Conservation (phyloP, 2,888 invertebrate genomes). For the Unio delphinus region DNA sequence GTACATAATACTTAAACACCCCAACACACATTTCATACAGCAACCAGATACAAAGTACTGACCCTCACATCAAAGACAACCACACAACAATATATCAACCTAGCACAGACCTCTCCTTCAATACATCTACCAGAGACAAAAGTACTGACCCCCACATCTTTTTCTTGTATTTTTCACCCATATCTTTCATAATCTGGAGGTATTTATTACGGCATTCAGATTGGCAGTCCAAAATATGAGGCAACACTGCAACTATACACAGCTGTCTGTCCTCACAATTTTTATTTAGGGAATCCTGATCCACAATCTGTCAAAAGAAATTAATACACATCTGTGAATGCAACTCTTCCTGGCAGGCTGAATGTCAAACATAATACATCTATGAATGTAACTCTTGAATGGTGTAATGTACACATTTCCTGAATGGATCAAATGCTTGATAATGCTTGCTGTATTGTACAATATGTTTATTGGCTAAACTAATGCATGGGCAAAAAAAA, state of each 20-base stretch:
- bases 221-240: constrained; percentile 96
- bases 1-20: too few species aligned
- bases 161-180: constrained; percentile 93
- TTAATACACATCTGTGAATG: neutral
- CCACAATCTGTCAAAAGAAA: constrained; percentile 53
- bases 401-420: too few species aligned
- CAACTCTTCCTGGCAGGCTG: neutral
- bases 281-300: constrained; percentile 77
- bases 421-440: too few species aligned
- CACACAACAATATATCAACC: neutral
- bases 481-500: too few species aligned
- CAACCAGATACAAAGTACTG: too few species aligned
- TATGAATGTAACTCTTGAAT: too few species aligned
- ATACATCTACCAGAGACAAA: neutral
- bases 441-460: too few species aligned
- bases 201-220: constrained; percentile 92
- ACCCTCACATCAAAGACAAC: neutral
- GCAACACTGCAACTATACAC: constrained; percentile 92
- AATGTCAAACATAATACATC: neutral
- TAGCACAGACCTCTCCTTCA: neutral
- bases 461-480: too few species aligned
- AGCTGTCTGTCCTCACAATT: constrained; percentile 90
- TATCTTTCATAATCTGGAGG: constrained; percentile 79
- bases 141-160: constrained; percentile 90
- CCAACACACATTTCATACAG: too few species aligned